Percentiles rank a stretch among this genome's conserved stretches.
These are phyloP conservation scores for Neodontobutis hainanensis DNA, from an alignment of 2,113 vertebrate species.

Conservation along the genomic window DNA sequence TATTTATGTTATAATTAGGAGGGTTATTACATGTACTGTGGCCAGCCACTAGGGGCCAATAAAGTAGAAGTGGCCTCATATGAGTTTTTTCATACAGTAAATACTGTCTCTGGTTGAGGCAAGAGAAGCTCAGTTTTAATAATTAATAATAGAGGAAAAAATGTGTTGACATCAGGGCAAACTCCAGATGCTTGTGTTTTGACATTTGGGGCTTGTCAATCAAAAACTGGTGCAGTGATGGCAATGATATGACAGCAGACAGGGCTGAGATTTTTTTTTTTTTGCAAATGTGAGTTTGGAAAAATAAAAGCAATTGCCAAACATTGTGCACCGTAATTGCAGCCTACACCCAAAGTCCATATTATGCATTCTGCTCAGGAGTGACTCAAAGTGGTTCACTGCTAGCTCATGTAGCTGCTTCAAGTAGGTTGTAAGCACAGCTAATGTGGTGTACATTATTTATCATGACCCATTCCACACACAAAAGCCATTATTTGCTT, in stretches of 20 bases:
- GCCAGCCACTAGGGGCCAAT: too few species aligned
- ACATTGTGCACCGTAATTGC: not conserved
- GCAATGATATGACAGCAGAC: too few species aligned
- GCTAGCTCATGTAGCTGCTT: constrained; percentile 14
- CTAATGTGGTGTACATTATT: constrained; percentile 37
- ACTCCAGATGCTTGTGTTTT: not conserved
- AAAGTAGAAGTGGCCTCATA: too few species aligned
- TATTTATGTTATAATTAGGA: too few species aligned
- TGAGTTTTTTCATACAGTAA: too few species aligned
- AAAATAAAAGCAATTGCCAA: not conserved
- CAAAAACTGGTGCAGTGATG: too few species aligned
- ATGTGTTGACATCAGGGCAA: not conserved
- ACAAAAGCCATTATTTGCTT: constrained; percentile 38
- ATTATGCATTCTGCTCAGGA: constrained; percentile 34
- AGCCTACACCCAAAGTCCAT: not conserved
- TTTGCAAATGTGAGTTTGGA: too few species aligned
- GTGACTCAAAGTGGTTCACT: constrained; percentile 27
- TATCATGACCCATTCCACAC: constrained; percentile 7
- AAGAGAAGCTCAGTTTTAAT: not conserved
- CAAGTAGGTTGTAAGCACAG: constrained; percentile 26
- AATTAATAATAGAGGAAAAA: not conserved
- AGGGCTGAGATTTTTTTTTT: too few species aligned
- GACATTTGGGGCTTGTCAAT: not conserved
- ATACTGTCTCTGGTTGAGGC: not conserved
- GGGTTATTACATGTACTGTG: too few species aligned